Evolutionary conservation across 2,113 vertebrate genomes (phyloP), one percentile per base, ranked within the genome.

Genomic region (Clinocottus analis): DNA sequence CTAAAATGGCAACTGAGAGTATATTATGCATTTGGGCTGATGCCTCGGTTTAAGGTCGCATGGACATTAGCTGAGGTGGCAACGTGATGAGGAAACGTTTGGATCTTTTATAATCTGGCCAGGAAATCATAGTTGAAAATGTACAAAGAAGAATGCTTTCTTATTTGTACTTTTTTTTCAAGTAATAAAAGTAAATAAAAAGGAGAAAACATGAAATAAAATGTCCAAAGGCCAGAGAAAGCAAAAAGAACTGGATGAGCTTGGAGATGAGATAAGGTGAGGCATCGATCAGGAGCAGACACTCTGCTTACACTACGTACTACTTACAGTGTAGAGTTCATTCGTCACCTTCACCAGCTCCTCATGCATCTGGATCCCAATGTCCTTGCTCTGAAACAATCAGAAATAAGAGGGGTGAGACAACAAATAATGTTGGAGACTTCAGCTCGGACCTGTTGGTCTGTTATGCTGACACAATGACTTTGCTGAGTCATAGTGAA

Each of bases 361-460:
- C 73, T 99, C 98, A 0, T 99, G 98, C 98, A 99, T 99, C 95
- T 99, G 98, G 71, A 98, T 95, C 58, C 98, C 98, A 43, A 99
- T 99, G 87, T 99, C 98, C 90, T 99, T 99, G 90, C 98, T 99
- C 98, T 99, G 94, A 37, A 96, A 96, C 1, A 17, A 35, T 31
- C 33, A 81, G 29, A 55, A 39, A 79, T 11, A 69, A 60, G 5
- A 43, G 2, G 17, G 25, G 14, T 71, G 49, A 81, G 49, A 62
- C 58, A 62, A 72, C 65, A 63, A 79, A 75, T 25, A 5, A 64
- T 16, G 11, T 53, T 41, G 39, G 49, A 82, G 27, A 16, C 51
- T 35, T 77, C 58, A 72, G 69, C 60, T 58, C 59, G 25, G 33
- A 77, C 64, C 74, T 35, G n/a, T 43, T 35, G 14, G 35, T 53